A percentile compares a stretch with the other conserved stretches of the same genome.
Conservation (phyloP, 1,140 invertebrate genomes). For the Druon quercuslanigerum region DNA sequence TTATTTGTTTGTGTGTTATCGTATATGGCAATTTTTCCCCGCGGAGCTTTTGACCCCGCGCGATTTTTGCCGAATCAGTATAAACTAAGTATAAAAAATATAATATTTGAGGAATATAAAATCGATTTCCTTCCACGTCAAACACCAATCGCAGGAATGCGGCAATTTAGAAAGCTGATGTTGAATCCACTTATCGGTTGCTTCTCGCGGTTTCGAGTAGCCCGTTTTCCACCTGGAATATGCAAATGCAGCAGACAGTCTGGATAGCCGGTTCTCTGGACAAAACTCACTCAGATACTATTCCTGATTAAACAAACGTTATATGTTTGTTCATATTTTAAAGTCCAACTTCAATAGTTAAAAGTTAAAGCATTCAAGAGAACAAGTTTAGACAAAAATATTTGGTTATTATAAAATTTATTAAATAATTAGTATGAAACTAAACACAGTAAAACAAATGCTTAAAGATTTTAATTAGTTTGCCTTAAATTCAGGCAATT, state of each 20-base stretch:
- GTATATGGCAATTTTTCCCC: too few relatives aligned
- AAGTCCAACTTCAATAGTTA: not conserved
- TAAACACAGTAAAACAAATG: too few relatives aligned
- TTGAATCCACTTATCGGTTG: conserved; percentile 29
- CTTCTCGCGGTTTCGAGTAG: conserved; percentile 27
- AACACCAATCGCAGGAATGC: conserved; percentile 21
- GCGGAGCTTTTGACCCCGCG: too few relatives aligned
- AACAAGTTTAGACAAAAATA: not conserved
- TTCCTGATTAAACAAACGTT: not conserved
- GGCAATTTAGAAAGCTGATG: conserved; percentile 23
- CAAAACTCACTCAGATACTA: not conserved
- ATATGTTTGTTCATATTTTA: not conserved
- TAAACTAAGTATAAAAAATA: not conserved
- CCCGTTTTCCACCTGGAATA: conserved; percentile 26
- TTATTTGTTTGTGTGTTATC: too few relatives aligned
- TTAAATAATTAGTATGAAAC: too few relatives aligned
- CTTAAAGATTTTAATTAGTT: too few relatives aligned
- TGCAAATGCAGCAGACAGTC: conserved; percentile 22
- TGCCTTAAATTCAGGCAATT: too few relatives aligned
- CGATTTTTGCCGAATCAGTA: too few relatives aligned
- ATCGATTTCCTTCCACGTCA: conserved; percentile 20
- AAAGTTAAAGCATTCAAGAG: not conserved
- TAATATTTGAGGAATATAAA: conserved; percentile 11
- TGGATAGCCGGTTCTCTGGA: conserved; percentile 14
- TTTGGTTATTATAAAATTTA: too few relatives aligned